A percentile compares a stretch with the other conserved stretches of the same genome.
Conservation (phyloP, 2,888 invertebrate genomes). For the Amphiduros pacificus region DNA sequence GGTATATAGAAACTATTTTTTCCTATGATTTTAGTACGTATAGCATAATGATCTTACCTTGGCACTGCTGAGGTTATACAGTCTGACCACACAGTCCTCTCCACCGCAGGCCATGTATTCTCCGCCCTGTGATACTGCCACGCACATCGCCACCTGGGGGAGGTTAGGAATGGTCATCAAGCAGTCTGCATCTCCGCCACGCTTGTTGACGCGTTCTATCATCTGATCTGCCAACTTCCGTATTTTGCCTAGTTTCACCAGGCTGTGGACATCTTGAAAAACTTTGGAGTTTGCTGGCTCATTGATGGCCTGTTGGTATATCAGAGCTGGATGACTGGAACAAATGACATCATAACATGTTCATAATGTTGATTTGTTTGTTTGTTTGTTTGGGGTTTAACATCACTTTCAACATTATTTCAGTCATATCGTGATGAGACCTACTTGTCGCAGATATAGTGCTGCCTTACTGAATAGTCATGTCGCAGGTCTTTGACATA, state of each 20-base stretch:
- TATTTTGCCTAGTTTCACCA: constrained; percentile 1
- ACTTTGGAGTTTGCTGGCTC: constrained; percentile 35
- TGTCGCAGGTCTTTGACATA: no score
- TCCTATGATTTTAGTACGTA: background rate
- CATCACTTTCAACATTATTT: no score
- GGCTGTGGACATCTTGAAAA: constrained; percentile 25
- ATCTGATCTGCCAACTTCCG: no score
- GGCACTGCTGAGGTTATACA: constrained; percentile 39
- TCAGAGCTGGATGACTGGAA: constrained; percentile 48
- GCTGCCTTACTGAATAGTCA: no score
- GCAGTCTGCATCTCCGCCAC: constrained; percentile 39
- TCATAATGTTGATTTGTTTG: no score
- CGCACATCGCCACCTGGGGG: constrained; percentile 48
- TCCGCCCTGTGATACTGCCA: constrained; percentile 45
- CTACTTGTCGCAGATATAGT: no score
- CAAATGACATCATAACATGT: no score
- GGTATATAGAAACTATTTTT: no score
- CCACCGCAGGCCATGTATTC: constrained; percentile 49
- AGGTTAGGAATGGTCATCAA: constrained; percentile 45
- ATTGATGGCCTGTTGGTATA: constrained; percentile 55
- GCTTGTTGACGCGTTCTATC: constrained; percentile 47
- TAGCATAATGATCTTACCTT: background rate
- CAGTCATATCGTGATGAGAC: no score
- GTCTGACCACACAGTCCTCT: constrained; percentile 45
- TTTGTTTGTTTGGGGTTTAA: no score